Conservation (phyloP, 2,797 vertebrate genomes). For the Petrocephalus schoutedeni region DNA sequence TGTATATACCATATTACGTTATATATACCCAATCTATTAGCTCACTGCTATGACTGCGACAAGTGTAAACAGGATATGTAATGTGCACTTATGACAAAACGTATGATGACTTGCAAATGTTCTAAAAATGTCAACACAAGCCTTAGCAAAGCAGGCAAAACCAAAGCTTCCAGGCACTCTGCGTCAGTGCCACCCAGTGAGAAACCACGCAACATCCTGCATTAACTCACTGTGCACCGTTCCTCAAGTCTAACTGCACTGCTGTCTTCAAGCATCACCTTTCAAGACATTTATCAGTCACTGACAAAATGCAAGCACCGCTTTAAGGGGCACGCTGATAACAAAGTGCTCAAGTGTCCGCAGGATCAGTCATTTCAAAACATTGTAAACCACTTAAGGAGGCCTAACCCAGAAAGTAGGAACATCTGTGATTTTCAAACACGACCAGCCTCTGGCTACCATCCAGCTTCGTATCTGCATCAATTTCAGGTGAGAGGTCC, state of each 20-base stretch:
- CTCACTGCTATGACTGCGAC: background rate
- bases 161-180: background rate
- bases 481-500: background rate
- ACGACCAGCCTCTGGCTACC: background rate
- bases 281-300: background rate
- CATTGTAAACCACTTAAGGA: background rate
- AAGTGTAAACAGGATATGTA: background rate
- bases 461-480: background rate
- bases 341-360: background rate
- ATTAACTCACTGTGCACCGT: background rate
- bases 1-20: background rate
- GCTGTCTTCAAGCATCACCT: background rate
- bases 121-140: background rate
- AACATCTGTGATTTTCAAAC: background rate
- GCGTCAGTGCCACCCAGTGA: background rate
- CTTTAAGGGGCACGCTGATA: background rate
- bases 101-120: background rate
- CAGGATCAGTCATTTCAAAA: background rate
- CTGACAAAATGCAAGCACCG: background rate
- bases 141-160: background rate
- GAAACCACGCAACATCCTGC: background rate
- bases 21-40: background rate
- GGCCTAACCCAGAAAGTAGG: background rate
- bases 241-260: background rate
- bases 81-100: background rate